A percentile compares a stretch with the other conserved stretches of the same genome.
Conservation (phyloP, 92 coral and sea anemone species). For the Epizoanthus fatuus region DNA sequence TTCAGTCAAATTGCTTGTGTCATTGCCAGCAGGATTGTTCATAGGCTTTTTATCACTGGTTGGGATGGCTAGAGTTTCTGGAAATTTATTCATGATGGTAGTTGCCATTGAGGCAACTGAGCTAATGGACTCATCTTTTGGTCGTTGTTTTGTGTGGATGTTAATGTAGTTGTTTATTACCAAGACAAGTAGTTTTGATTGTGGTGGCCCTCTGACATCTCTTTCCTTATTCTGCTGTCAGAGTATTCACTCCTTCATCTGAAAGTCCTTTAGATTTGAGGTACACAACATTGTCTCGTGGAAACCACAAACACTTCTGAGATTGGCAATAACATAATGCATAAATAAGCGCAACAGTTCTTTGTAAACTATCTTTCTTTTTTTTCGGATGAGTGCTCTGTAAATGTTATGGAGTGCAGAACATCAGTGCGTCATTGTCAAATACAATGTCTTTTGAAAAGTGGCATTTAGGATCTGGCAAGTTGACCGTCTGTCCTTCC, state of each 20-base stretch:
- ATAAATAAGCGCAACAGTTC: conserved; percentile 45
- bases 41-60: no score
- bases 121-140: neutral
- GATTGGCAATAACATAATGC: conserved; percentile 43
- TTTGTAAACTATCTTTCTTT: neutral
- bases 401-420: neutral
- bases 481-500: no score
- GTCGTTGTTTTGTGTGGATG: conserved; percentile 43
- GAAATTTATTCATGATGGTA: neutral
- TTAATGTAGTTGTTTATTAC: conserved; percentile 48
- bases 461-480: no score
- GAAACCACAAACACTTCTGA: conserved; percentile 32
- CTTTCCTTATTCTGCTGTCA: conserved; percentile 2
- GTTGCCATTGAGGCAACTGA: conserved; percentile 33
- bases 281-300: conserved; percentile 35
- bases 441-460: no score
- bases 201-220: neutral
- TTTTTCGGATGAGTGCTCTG: conserved; percentile 30
- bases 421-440: no score
- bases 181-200: conserved; percentile 4
- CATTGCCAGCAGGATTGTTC: no score
- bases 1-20: no score
- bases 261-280: conserved; percentile 22
- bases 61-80: no score
- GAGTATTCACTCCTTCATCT: conserved; percentile 19